phyloP scores from a whole-genome alignment of 2,113 vertebrate genomes.

The Lepidothrix coronata region DNA sequence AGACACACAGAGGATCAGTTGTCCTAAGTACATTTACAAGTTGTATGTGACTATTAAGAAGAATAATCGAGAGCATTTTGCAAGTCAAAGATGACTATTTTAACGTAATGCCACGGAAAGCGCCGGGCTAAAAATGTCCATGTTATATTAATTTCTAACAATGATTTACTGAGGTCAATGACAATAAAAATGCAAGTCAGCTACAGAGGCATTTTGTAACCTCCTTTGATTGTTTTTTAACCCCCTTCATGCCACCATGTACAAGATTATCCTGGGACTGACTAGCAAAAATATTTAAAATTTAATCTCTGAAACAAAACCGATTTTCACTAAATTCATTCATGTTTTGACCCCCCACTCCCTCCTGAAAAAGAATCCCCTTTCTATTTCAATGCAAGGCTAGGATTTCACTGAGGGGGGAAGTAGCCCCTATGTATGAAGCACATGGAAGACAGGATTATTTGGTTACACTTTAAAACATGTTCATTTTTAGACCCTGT shows the following conservation, averaged over 20 bases:
- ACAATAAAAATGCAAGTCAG: constrained; percentile 60
- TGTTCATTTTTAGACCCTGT: constrained; percentile 9
- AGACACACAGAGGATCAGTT: neutral
- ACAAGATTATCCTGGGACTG: neutral
- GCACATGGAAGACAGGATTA: neutral
- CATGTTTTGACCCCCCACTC: neutral
- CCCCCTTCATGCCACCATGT: neutral
- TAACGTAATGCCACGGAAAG: neutral
- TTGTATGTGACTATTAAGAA: neutral
- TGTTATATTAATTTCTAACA: constrained; percentile 63
- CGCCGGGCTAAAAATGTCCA: neutral
- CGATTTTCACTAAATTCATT: neutral
- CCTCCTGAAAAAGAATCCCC: neutral
- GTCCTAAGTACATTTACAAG: neutral
- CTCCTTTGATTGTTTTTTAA: neutral
- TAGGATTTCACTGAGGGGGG: constrained; percentile 15
- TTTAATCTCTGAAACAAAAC: neutral
- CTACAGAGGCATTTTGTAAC: constrained; percentile 7
- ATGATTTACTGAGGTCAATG: constrained; percentile 68
- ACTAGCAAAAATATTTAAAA: neutral
- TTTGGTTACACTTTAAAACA: constrained; percentile 50
- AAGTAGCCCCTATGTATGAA: neutral
- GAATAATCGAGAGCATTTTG: constrained; percentile 38
- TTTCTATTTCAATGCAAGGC: neutral
- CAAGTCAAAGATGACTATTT: constrained; percentile 38